phyloP scores from a whole-genome alignment of 2,888 invertebrate genomes.

The Furcula furcula region DNA sequence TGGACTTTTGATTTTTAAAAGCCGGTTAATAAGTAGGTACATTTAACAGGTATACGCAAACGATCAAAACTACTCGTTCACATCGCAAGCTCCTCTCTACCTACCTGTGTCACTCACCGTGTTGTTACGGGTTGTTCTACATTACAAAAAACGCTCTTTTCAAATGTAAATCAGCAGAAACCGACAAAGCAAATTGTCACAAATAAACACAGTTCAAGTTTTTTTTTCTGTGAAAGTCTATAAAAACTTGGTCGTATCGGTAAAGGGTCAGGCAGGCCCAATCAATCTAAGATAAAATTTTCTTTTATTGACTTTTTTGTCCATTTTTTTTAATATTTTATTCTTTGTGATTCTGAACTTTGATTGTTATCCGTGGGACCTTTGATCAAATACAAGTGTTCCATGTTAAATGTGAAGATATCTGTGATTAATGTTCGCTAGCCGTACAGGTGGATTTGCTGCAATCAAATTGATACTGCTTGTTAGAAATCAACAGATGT shows the following conservation, averaged over 20 bases:
- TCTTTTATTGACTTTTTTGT: constrained; percentile 70
- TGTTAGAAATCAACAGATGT: too few species aligned
- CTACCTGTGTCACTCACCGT: constrained; percentile 76
- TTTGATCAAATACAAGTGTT: constrained; percentile 53
- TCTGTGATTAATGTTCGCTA: constrained; percentile 17
- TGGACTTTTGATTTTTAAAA: too few species aligned
- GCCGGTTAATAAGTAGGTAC: too few species aligned
- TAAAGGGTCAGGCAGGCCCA: constrained; percentile 76
- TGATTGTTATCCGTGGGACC: constrained; percentile 70
- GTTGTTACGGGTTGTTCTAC: constrained; percentile 72
- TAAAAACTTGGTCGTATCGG: constrained; percentile 68
- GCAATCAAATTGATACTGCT: too few species aligned
- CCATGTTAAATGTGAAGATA: constrained; percentile 30
- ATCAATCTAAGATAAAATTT: constrained; percentile 78
- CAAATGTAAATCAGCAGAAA: constrained; percentile 78
- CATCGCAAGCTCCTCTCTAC: constrained; percentile 39
- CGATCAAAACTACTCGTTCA: constrained; percentile 49
- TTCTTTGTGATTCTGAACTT: constrained; percentile 54
- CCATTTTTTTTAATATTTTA: constrained; percentile 44
- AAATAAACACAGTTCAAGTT: constrained; percentile 80
- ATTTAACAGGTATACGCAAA: too few species aligned
- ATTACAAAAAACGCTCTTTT: constrained; percentile 65
- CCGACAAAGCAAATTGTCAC: constrained; percentile 83
- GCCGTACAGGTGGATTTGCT: neutral
- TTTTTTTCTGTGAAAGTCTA: constrained; percentile 70